Conservation (phyloP, 1,140 invertebrate genomes). For the Bombus superbus region DNA sequence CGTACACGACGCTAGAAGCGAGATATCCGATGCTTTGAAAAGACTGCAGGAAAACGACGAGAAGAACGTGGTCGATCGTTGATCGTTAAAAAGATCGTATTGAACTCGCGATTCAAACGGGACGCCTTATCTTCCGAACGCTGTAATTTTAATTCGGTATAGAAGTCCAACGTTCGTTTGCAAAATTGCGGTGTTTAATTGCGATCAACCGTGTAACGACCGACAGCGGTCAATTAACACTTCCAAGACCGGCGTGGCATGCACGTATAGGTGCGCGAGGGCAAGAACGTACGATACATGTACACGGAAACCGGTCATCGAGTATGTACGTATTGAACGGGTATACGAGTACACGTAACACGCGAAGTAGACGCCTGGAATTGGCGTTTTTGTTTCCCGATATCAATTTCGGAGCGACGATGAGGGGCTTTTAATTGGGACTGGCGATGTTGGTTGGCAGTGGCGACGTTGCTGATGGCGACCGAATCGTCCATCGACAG, state of each 20-base stretch:
- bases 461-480: conserved; percentile 41
- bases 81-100: not conserved
- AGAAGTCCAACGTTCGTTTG: conserved; percentile 29
- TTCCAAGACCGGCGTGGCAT: conserved; percentile 26
- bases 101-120: not conserved
- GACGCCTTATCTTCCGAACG: not conserved
- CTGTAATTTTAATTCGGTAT: conserved; percentile 39
- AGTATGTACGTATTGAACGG: conserved; percentile 34
- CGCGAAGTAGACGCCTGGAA: conserved; percentile 76
- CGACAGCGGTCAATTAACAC: conserved; percentile 79
- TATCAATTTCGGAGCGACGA: conserved; percentile 77
- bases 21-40: too few species aligned
- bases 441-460: conserved; percentile 52
- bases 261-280: not conserved
- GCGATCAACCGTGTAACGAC: conserved; percentile 76
- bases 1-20: not conserved
- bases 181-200: conserved; percentile 65
- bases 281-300: not conserved
- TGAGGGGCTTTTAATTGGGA: conserved; percentile 78
- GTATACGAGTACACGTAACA: conserved; percentile 37
- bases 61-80: not conserved
- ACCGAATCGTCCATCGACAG: conserved; percentile 53
- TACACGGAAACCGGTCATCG: not conserved
- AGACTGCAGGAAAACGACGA: not conserved
- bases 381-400: conserved; percentile 81